These are phyloP conservation scores for Passer domesticus DNA, from an alignment of 2,113 vertebrate genomes.

Conservation along the genomic window DNA sequence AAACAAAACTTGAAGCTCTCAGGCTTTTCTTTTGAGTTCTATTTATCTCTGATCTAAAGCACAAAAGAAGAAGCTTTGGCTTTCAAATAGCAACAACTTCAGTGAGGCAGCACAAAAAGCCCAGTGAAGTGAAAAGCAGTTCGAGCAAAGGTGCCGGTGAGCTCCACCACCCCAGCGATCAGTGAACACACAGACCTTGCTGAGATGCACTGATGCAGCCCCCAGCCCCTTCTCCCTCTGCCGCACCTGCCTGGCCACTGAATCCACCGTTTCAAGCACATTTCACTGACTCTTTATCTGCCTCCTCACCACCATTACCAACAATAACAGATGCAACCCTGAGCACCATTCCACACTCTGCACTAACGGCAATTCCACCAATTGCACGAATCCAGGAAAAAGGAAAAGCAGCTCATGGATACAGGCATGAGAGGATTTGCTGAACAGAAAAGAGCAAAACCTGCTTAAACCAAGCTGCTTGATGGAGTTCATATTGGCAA, in stretches of 20 bases:
- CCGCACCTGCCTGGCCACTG: not conserved
- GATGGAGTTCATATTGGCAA: not conserved
- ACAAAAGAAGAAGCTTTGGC: not conserved
- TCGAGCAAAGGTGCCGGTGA: not conserved
- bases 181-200: not conserved
- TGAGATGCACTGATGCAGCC: not conserved
- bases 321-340: not conserved
- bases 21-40: not conserved
- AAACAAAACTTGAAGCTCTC: not conserved
- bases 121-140: not conserved
- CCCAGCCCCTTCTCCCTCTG: not conserved
- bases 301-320: not conserved
- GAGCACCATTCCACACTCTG: not conserved
- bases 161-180: accelerated
- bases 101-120: not conserved
- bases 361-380: not conserved
- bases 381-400: not conserved
- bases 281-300: not conserved
- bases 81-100: not conserved
- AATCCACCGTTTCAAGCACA: not conserved
- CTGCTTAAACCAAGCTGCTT: not conserved
- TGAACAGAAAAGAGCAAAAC: not conserved
- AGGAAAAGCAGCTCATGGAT: not conserved
- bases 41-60: not conserved
- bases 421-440: not conserved